These are phyloP conservation scores for Drosophila atroscutellata DNA, from an alignment of 2,888 invertebrate genomes.

Conservation along the genomic window DNA sequence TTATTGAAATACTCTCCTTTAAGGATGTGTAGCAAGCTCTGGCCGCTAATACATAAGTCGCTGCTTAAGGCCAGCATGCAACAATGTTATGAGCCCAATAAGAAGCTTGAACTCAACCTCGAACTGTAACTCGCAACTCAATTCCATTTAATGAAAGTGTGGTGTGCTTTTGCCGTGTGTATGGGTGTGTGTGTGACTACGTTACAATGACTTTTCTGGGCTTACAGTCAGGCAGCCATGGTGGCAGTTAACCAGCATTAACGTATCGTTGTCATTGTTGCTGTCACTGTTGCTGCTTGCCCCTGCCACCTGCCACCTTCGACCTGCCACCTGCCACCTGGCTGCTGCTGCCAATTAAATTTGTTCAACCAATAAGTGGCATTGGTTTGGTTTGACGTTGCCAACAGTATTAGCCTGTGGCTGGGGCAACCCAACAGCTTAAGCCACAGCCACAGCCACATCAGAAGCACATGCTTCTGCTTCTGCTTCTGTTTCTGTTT, in stretches of 20 bases:
- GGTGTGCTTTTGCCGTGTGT: neutral
- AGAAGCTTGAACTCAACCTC: slow-evolving; percentile 21
- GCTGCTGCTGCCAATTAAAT: slow-evolving; percentile 69
- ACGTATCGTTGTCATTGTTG: slow-evolving; percentile 63
- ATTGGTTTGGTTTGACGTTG: slow-evolving; percentile 63
- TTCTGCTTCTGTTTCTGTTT: neutral
- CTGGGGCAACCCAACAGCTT: slow-evolving; percentile 22
- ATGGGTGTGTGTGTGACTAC: neutral
- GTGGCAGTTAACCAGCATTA: slow-evolving; percentile 67
- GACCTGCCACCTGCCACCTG: slow-evolving; percentile 4
- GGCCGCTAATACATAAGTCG: slow-evolving; percentile 4
- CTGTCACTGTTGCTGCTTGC: slow-evolving; percentile 37
- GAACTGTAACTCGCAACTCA: slow-evolving; percentile 41
- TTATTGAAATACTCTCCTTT: neutral
- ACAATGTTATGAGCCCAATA: slow-evolving; percentile 36
- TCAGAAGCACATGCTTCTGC: slow-evolving; percentile 28
- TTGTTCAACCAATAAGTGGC: slow-evolving; percentile 72
- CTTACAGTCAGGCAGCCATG: slow-evolving; percentile 47
- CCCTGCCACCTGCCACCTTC: slow-evolving; percentile 5
- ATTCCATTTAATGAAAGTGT: slow-evolving; percentile 38
- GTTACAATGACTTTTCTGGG: slow-evolving; percentile 37
- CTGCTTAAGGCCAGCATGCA: slow-evolving; percentile 5
- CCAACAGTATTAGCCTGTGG: slow-evolving; percentile 45
- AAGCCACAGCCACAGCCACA: slow-evolving; percentile 27
- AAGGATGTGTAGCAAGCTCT: neutral